Conservation (phyloP, 2,888 invertebrate species). For the Andrena hattorfiana region DNA sequence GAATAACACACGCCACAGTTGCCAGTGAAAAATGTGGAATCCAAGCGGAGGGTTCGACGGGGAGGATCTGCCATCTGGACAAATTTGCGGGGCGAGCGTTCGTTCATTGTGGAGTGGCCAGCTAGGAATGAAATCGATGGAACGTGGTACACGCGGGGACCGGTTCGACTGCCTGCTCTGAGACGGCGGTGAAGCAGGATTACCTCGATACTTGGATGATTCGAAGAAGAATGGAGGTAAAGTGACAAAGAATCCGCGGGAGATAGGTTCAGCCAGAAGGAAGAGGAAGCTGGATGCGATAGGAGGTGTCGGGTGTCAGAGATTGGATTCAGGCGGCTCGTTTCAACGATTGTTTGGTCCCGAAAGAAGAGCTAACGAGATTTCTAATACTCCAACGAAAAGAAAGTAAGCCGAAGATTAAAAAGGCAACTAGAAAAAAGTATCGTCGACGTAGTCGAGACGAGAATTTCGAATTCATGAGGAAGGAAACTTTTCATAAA, state of each 20-base stretch:
- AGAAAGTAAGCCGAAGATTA: too few relatives aligned
- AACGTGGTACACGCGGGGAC: conserved; percentile 27
- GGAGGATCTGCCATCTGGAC: conserved; percentile 13
- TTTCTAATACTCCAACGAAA: too few relatives aligned
- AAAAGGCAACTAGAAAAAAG: not conserved
- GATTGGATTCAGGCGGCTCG: conserved; percentile 20
- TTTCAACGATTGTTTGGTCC: not conserved
- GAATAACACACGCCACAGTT: conserved; percentile 25
- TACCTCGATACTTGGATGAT: conserved; percentile 24
- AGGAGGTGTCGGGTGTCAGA: not conserved
- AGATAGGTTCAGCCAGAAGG: conserved; percentile 19
- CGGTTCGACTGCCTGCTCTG: not conserved
- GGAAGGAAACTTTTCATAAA: not conserved
- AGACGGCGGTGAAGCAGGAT: conserved; percentile 49
- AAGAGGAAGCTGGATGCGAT: conserved; percentile 7
- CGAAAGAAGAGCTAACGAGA: not conserved
- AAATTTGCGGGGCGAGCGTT: conserved; percentile 18
- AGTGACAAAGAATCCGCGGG: conserved; percentile 42
- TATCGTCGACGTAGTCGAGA: not conserved
- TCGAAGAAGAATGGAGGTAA: conserved; percentile 41
- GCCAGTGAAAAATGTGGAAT: conserved; percentile 52
- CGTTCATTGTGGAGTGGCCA: not conserved
- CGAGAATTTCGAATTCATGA: not conserved
- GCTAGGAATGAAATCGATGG: conserved; percentile 39
- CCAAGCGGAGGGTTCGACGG: not conserved